phyloP scores from a whole-genome alignment of 2,797 vertebrate genomes.

The Pithecia hirsuta region DNA sequence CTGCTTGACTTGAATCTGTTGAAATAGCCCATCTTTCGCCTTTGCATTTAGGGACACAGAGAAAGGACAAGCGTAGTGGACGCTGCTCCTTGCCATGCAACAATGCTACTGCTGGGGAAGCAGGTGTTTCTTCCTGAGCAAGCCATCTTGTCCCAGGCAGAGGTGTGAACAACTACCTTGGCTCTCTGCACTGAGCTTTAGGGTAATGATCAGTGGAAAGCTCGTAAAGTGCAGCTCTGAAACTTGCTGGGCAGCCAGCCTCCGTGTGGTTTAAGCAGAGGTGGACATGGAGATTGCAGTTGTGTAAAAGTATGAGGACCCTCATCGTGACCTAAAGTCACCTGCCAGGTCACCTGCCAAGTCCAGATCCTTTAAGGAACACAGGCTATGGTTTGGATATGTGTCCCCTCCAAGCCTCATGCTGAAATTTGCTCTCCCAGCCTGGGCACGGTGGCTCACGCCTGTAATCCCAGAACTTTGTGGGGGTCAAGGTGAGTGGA shows the following conservation, averaged over 20 bases:
- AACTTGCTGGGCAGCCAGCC: neutral
- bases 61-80: neutral
- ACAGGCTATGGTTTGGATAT: neutral
- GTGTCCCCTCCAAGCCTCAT: neutral
- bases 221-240: neutral
- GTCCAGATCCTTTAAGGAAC: neutral
- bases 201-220: neutral
- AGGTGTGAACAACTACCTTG: too few relatives aligned
- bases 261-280: fast-evolving
- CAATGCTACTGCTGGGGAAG: neutral
- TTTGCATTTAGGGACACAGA: neutral
- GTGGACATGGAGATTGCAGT: fast-evolving
- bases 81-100: too few relatives aligned
- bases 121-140: neutral
- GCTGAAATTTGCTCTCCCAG: neutral
- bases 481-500: neutral
- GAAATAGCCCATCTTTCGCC: fast-evolving
- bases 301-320: fast-evolving
- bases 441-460: neutral
- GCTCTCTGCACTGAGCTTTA: fast-evolving
- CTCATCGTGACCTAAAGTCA: neutral
- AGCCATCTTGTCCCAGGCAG: fast-evolving
- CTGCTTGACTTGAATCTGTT: neutral
- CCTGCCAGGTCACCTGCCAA: neutral
- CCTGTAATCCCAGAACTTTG: neutral